Base-by-base conservation (phyloP, 1,140 invertebrate species). In the Diorhabda sublineata region DNA sequence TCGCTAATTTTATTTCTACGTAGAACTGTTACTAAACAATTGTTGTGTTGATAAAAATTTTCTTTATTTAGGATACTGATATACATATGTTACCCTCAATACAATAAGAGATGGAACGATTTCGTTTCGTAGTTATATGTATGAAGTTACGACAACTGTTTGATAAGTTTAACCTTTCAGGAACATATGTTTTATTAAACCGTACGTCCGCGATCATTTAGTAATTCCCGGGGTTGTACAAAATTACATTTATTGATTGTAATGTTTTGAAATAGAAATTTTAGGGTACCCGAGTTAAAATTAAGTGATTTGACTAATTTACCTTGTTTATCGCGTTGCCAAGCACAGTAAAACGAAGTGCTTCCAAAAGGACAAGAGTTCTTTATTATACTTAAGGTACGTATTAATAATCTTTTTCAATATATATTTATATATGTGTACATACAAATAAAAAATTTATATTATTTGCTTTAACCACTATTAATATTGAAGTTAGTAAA, bases 181-280 rank as follows among this genome's bases (percentile, higher is more conserved):
- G n/a, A 52, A 52, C n/a, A n/a, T 6, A 52, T 3, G 4, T 52
- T 52, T 52, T 52, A 3, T 2, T 4, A 52, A 52, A 52, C 47
- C 47, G 47, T n/a, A 52, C 6, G 47, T 52, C 47, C n/a, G 47
- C 2, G 47, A 52, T 52, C n/a, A n/a, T n/a, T 52, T n/a, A 52
- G 47, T 52, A 52, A 52, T 52, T 52, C 47, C 47, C 47, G 47
- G 47, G 47, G 47, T 52, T 52, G 47, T 52, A 52, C 47, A 52
- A 52, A 52, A 52, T 52, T 52, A 52, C 47, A n/a, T 52, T 52
- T 52, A 52, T 52, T 52, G 47, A 52, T 52, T 52, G 47, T 52
- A 52, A 52, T 52, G 47, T 52, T 52, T 52, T 52, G 47, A 52
- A 52, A 52, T 52, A 52, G 47, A 52, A 52, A 52, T 52, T 52